A percentile compares a stretch with the other conserved stretches of the same genome.
Evolutionary conservation across 2,888 invertebrate species (phyloP).

Genomic region (Pharmacophagus antenor): DNA sequence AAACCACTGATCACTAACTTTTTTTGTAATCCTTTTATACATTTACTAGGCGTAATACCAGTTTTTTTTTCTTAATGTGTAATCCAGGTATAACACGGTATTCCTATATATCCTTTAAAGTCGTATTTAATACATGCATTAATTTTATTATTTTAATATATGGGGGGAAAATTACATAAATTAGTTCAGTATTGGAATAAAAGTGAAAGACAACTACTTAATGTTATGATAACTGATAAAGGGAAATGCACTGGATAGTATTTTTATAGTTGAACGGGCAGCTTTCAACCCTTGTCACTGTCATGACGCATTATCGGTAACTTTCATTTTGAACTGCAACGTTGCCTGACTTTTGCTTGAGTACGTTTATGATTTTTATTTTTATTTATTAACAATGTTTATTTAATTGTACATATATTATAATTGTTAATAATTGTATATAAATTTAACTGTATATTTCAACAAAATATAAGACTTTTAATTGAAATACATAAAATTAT

Average conservation of each 20-base stretch:
- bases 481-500: too few relatives aligned
- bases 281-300: conserved; percentile 71
- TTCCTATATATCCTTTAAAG: too few relatives aligned
- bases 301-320: conserved; percentile 66
- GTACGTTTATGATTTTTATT: conserved; percentile 34
- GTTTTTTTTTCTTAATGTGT: too few relatives aligned
- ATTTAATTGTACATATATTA: too few relatives aligned
- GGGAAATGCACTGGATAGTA: conserved; percentile 51
- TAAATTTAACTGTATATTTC: too few relatives aligned
- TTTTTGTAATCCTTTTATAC: too few relatives aligned
- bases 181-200: neutral
- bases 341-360: conserved; percentile 39
- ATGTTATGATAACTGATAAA: conserved; percentile 66
- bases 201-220: conserved; percentile 35
- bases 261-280: conserved; percentile 64
- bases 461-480: too few relatives aligned
- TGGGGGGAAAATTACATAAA: neutral
- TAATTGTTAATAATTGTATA: too few relatives aligned
- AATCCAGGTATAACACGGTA: too few relatives aligned
- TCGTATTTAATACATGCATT: neutral
- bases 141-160: neutral
- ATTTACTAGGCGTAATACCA: too few relatives aligned
- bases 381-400: conserved; percentile 14
- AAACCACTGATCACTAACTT: too few relatives aligned
- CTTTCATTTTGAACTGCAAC: conserved; percentile 68